A percentile compares a stretch with the other conserved stretches of the same genome.
phyloP scores from a whole-genome alignment of 2,797 vertebrate genomes.

The Danio aesculapii region DNA sequence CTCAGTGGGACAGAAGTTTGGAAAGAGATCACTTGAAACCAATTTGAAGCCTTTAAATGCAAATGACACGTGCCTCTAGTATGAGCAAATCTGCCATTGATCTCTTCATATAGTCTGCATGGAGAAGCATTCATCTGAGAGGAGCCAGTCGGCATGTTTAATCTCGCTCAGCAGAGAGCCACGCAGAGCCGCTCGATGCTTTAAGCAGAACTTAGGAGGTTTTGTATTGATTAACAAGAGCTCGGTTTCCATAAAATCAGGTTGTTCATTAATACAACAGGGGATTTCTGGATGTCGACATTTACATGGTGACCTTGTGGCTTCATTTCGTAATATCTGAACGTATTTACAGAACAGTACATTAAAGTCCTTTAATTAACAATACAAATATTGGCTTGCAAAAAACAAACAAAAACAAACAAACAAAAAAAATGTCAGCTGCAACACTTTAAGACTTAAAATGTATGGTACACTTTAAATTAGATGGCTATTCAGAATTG shows the following conservation, averaged over 20 bases:
- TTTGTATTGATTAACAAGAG: constrained; percentile 56
- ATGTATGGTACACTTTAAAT: no score
- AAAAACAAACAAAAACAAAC: no score
- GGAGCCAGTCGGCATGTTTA: constrained; percentile 32
- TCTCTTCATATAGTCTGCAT: constrained; percentile 20
- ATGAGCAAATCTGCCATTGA: constrained; percentile 38
- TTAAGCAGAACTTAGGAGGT: constrained; percentile 48
- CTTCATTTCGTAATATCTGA: constrained; percentile 16
- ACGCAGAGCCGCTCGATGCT: constrained; percentile 31
- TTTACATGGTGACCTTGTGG: constrained; percentile 19
- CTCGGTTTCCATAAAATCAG: constrained; percentile 42
- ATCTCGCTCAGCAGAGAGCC: constrained; percentile 27
- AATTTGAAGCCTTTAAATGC: constrained; percentile 54
- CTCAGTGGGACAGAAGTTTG: constrained; percentile 40
- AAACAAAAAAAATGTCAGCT: no score
- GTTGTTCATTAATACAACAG: constrained; percentile 19
- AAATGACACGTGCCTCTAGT: constrained; percentile 41
- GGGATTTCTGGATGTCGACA: constrained; percentile 16
- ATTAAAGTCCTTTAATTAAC: background rate
- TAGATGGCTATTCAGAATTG: no score
- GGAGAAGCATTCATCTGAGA: constrained; percentile 38
- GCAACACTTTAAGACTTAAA: no score
- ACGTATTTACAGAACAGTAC: background rate
- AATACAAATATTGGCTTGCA: background rate
- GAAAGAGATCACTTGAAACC: constrained; percentile 41